phyloP scores from a whole-genome alignment of 1,140 invertebrate genomes.

The Agraylea sexmaculata region DNA sequence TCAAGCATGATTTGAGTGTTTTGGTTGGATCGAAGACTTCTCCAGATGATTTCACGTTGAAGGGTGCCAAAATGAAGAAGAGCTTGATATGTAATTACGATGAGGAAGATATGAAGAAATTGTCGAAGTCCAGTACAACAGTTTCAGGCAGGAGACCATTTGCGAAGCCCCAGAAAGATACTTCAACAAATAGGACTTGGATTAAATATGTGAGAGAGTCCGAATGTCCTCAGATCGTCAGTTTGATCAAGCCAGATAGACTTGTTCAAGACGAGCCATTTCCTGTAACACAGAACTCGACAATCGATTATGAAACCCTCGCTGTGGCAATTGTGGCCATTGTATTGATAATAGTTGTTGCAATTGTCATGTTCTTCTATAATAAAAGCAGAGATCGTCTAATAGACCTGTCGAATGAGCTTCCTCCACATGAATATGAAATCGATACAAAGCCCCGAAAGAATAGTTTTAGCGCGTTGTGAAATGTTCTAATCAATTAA shows the following conservation, averaged over 20 bases:
- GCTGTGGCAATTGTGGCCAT: no score
- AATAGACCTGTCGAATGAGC: no score
- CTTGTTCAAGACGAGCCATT: no score
- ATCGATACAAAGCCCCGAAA: no score
- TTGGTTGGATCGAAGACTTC: slow-evolving; percentile 51
- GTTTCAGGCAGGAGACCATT: slow-evolving; percentile 42
- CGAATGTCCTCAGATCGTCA: slow-evolving; percentile 44
- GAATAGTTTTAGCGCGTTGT: no score
- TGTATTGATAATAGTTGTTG: no score
- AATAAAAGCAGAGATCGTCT: no score
- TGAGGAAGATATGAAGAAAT: slow-evolving; percentile 39
- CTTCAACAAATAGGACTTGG: slow-evolving; percentile 52
- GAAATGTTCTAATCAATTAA: no score
- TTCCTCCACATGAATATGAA: no score
- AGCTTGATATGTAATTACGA: slow-evolving; percentile 54
- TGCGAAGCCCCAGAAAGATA: slow-evolving; percentile 42
- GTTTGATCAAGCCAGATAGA: slow-evolving; percentile 34
- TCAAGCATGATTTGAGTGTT: slow-evolving; percentile 51
- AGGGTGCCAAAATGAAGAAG: slow-evolving; percentile 50
- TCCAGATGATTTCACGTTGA: slow-evolving; percentile 42
- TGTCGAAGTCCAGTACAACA: slow-evolving; percentile 38
- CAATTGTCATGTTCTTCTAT: no score
- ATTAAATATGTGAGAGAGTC: slow-evolving; percentile 59
- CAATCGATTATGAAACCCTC: no score
- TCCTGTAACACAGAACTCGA: no score